Base-by-base conservation (phyloP, 2,888 invertebrate species). In the Hetaerina titia region DNA sequence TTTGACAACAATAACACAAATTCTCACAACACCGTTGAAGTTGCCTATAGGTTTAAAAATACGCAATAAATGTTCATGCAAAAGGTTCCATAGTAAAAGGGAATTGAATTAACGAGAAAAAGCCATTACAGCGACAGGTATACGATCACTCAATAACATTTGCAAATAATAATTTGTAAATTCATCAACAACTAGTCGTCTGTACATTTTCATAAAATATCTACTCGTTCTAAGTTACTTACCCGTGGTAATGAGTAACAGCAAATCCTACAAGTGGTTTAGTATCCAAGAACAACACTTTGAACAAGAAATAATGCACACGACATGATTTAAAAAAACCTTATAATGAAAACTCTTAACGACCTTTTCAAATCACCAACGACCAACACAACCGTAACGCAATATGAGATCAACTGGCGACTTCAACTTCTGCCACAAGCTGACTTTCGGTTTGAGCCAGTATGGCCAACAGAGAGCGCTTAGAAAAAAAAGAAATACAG, bases 301-400 rank as follows among this genome's bases (percentile, higher is more conserved):
- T 45, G 8, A 69, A 69, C 69, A 69, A 69, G 11, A 31, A 81
- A 31, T 81, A 81, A 81, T 22, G 81, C 81, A 81, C 81, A 81
- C 81, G 6, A 81, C 81, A 81, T 22, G 31, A 6, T 11, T 31
- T 9, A 31, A 81, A 11, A 9, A 31, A 81, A 81, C 81, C 31
- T n/a, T 8, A n/a, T n/a, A 69, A 69, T 2, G 81, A 31, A 81
- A 81, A 81, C 25, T 81, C 6, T 15, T 31, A 69, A 25, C 81
- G 81, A 81, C 81, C 81, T 81, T 81, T 81, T 81, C 81, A 81
- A 81, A 81, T 4, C 81, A 81, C 81, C 31, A 81, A 31, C 31
- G 31, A 11, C 31, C 22, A 11, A 81, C 81, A 81, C 81, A 81
- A 81, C 81, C 0, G 8, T 0, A 31, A 81, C 31, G 81, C 81